Percentiles rank a stretch among this genome's conserved stretches.
phyloP scores from a whole-genome alignment of 2,888 invertebrate species.

The Xylota sylvarum region DNA sequence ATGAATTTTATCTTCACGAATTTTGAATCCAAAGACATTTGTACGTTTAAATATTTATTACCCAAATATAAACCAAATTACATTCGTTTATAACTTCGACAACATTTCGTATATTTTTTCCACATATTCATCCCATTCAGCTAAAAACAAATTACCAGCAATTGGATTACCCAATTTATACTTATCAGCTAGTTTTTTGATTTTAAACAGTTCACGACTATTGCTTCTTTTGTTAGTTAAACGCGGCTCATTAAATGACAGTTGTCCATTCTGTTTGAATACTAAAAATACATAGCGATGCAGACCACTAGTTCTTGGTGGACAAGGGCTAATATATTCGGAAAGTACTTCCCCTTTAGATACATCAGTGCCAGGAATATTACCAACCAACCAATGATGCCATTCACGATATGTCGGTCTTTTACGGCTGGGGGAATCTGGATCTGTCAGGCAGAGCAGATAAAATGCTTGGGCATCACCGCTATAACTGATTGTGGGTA shows the following conservation, averaged over 20 bases:
- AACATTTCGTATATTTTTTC: conserved; percentile 38
- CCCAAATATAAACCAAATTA: neutral
- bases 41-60: too few species aligned
- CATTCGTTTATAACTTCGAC: conserved; percentile 23
- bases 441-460: conserved; percentile 87
- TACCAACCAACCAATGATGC: conserved; percentile 96
- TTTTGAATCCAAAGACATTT: too few species aligned
- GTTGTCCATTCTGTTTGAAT: conserved; percentile 89
- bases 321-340: conserved; percentile 93
- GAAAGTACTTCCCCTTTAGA: conserved; percentile 90
- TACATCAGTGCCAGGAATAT: conserved; percentile 91
- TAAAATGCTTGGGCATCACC: conserved; percentile 79
- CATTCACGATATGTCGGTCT: conserved; percentile 93
- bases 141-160: conserved; percentile 92
- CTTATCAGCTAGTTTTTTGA: conserved; percentile 89
- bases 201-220: conserved; percentile 87
- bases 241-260: conserved; percentile 86
- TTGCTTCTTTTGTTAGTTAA: conserved; percentile 83
- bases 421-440: conserved; percentile 93
- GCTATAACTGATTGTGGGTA: conserved; percentile 83
- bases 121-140: conserved; percentile 89
- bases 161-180: conserved; percentile 90
- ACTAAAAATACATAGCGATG: conserved; percentile 93
- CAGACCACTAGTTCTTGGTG: conserved; percentile 90
- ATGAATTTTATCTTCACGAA: too few species aligned